phyloP scores from a whole-genome alignment of 2,888 invertebrate genomes.

The Sceliomorpha sp. region DNA sequence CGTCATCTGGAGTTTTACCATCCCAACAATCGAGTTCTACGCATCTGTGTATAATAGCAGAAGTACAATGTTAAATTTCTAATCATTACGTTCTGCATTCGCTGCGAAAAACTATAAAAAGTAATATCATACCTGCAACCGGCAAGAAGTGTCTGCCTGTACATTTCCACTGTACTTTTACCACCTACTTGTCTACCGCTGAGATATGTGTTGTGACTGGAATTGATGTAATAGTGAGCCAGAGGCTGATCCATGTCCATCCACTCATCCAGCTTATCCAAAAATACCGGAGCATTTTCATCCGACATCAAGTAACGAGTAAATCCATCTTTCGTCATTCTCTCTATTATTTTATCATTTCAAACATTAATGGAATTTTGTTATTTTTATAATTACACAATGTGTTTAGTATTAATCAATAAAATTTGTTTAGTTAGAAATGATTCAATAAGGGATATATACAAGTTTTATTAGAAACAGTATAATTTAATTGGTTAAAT shows the following conservation, averaged over 20 bases:
- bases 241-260: constrained; percentile 87
- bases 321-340: constrained; percentile 84
- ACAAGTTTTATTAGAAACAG: too few species aligned
- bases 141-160: constrained; percentile 78
- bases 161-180: constrained; percentile 87
- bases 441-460: too few species aligned
- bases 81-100: background rate
- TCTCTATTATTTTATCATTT: too few species aligned
- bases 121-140: constrained; percentile 73
- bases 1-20: constrained; percentile 85
- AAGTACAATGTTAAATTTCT: background rate
- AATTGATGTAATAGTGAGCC: constrained; percentile 87
- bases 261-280: constrained; percentile 85
- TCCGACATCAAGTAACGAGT: constrained; percentile 87
- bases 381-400: too few species aligned
- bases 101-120: constrained; percentile 2
- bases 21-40: constrained; percentile 88
- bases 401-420: too few species aligned
- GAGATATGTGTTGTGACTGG: constrained; percentile 85
- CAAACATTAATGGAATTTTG: too few species aligned
- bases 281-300: constrained; percentile 87
- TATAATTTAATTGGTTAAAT: too few species aligned
- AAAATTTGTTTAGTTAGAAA: too few species aligned
- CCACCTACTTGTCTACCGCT: constrained; percentile 86
- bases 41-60: constrained; percentile 82